Percentiles rank a stretch among this genome's conserved stretches.
Evolutionary conservation across 2,797 vertebrate genomes (phyloP).

Genomic region (Coracias cyanogaster): DNA sequence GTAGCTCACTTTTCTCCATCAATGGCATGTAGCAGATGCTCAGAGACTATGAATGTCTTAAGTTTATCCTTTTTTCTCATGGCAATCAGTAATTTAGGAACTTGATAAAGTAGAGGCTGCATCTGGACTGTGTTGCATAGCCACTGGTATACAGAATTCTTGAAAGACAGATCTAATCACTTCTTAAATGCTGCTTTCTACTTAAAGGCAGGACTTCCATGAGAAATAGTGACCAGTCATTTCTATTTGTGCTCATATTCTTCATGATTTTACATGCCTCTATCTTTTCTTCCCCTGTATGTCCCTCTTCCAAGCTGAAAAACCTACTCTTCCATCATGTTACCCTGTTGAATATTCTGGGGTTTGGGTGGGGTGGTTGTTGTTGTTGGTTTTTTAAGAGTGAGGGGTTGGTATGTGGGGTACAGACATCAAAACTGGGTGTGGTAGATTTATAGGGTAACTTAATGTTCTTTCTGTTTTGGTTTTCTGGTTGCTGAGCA

Average conservation of each 20-base stretch:
- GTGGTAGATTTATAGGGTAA: not conserved
- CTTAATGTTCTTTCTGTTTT: not conserved
- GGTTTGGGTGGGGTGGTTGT: not conserved
- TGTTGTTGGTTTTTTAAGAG: not conserved
- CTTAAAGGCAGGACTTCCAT: fast-evolving
- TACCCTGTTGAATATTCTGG: not conserved
- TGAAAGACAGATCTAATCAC: not conserved
- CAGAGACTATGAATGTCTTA: not conserved
- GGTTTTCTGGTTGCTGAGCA: not conserved
- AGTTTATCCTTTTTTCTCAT: not conserved
- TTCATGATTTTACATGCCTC: not conserved
- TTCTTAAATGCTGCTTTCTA: not conserved
- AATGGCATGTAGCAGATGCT: not conserved
- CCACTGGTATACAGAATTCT: not conserved
- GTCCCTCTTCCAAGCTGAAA: not conserved
- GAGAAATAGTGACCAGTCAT: not conserved
- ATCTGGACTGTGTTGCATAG: not conserved
- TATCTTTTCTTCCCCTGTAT: not conserved
- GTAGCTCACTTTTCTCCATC: not conserved
- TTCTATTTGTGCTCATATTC: not conserved
- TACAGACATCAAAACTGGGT: not conserved
- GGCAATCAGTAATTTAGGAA: not conserved
- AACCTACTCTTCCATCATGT: not conserved
- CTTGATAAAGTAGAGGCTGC: not conserved
- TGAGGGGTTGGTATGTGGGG: fast-evolving